These are phyloP conservation scores for Caenorhabditis uteleia DNA, from an alignment of 2,888 invertebrate species.

Conservation along the genomic window DNA sequence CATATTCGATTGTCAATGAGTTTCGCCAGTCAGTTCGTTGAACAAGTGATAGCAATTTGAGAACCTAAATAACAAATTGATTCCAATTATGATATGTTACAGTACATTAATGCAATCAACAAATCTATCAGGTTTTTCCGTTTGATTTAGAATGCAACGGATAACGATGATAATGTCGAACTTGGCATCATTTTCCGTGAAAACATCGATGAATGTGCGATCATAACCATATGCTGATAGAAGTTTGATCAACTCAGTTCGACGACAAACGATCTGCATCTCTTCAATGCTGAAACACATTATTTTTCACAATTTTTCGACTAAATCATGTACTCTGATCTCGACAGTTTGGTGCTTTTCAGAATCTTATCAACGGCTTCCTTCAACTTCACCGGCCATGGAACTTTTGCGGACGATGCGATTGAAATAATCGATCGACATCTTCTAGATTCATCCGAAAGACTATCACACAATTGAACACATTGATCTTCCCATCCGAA, in stretches of 20 bases:
- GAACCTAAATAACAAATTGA: background rate
- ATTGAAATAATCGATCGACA: constrained; percentile 53
- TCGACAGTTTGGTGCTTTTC: constrained; percentile 10
- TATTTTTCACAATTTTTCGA: background rate
- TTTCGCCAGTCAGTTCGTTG: background rate
- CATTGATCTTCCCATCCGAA: constrained; percentile 54
- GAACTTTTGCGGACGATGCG: constrained; percentile 46
- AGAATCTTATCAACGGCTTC: constrained; percentile 41
- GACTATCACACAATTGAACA: constrained; percentile 47
- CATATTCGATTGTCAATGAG: constrained; percentile 12
- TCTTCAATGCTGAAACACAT: constrained; percentile 32
- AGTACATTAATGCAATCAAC: constrained; percentile 26
- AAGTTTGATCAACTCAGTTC: constrained; percentile 47
- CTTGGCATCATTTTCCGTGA: constrained; percentile 6
- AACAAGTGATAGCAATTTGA: constrained; percentile 19
- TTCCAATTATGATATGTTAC: background rate
- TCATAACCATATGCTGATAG: constrained; percentile 29
- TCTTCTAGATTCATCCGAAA: constrained; percentile 40
- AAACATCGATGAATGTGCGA: constrained; percentile 15
- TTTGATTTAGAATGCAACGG: constrained; percentile 26
- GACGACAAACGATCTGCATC: constrained; percentile 43
- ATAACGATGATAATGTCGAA: constrained; percentile 19
- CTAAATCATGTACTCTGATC: constrained; percentile 5
- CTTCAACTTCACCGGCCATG: constrained; percentile 49
- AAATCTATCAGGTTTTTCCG: constrained; percentile 20